Evolutionary conservation across 2,797 vertebrate genomes (phyloP).

Genomic region (Lacerta viridis): DNA sequence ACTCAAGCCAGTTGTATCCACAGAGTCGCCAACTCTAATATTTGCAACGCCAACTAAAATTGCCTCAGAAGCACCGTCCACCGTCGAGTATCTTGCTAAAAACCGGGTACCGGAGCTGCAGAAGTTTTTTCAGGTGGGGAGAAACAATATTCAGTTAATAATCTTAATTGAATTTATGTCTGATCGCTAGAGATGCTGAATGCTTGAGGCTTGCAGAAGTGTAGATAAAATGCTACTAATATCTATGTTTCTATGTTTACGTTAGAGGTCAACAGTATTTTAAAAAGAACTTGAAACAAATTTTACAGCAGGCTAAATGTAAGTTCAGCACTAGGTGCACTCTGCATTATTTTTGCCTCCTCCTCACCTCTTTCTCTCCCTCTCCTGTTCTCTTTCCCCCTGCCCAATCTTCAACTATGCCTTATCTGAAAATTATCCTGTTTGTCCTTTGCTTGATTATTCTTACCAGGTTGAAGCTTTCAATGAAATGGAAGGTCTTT

Average conservation of each 20-base stretch:
- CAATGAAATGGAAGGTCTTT: neutral
- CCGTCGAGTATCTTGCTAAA: slow-evolving; percentile 80
- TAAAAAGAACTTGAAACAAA: too few species aligned
- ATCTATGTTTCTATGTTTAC: too few species aligned
- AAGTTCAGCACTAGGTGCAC: too few species aligned
- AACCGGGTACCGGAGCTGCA: slow-evolving; percentile 93
- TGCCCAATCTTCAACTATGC: too few species aligned
- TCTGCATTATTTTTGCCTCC: neutral
- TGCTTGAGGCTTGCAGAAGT: neutral
- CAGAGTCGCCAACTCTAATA: slow-evolving; percentile 85
- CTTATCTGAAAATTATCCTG: neutral
- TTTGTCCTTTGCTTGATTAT: too few species aligned
- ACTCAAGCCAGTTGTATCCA: slow-evolving; percentile 83
- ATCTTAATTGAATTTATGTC: neutral
- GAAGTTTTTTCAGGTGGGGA: slow-evolving; percentile 93
- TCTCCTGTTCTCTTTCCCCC: neutral
- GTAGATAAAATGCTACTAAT: neutral
- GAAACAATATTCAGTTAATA: neutral
- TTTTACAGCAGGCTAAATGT: too few species aligned
- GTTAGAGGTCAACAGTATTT: too few species aligned
- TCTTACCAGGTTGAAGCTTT: neutral
- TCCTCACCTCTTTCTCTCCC: neutral
- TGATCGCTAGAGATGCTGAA: neutral
- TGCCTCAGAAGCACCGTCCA: slow-evolving; percentile 75
- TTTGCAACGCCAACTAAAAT: slow-evolving; percentile 90